Percentiles rank a stretch among this genome's conserved stretches.
These are phyloP conservation scores for Perizoma affinitatum DNA, from an alignment of 2,888 invertebrate genomes.

Conservation along the genomic window DNA sequence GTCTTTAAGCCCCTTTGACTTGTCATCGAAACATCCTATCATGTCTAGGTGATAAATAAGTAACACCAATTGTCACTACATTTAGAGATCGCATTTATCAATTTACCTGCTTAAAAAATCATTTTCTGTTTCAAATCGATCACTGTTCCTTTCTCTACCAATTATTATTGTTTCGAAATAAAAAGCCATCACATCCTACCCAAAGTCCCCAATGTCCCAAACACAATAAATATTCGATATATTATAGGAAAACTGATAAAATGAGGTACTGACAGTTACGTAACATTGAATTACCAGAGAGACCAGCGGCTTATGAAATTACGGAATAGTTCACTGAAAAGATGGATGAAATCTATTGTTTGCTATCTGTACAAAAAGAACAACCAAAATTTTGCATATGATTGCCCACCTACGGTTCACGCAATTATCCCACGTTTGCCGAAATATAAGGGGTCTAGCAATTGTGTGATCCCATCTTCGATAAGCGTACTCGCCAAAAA, in stretches of 20 bases:
- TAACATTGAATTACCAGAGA: conserved; percentile 48
- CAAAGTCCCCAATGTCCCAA: conserved; percentile 12
- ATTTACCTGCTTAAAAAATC: too few relatives aligned
- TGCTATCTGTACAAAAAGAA: conserved; percentile 37
- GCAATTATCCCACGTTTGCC: conserved; percentile 27
- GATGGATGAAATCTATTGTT: conserved; percentile 42
- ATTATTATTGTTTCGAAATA: too few relatives aligned
- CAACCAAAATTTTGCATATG: conserved; percentile 46
- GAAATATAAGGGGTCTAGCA: conserved; percentile 28
- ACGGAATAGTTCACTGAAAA: conserved; percentile 47
- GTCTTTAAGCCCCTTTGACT: too few relatives aligned
- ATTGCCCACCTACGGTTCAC: conserved; percentile 26
- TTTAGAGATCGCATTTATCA: too few relatives aligned
- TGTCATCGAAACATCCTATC: too few relatives aligned
- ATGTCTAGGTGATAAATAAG: too few relatives aligned
- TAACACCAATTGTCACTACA: too few relatives aligned
- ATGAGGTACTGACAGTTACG: conserved; percentile 41
- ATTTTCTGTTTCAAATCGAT: too few relatives aligned
- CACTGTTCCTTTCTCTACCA: too few relatives aligned
- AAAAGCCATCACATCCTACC: too few relatives aligned
- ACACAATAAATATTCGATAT: background rate
- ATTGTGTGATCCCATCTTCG: conserved; percentile 33
- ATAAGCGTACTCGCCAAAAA: conserved; percentile 33
- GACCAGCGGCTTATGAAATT: conserved; percentile 56
- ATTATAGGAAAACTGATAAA: conserved; percentile 13